Conservation (phyloP, 2,797 vertebrate genomes). For the Carduelis carduelis region DNA sequence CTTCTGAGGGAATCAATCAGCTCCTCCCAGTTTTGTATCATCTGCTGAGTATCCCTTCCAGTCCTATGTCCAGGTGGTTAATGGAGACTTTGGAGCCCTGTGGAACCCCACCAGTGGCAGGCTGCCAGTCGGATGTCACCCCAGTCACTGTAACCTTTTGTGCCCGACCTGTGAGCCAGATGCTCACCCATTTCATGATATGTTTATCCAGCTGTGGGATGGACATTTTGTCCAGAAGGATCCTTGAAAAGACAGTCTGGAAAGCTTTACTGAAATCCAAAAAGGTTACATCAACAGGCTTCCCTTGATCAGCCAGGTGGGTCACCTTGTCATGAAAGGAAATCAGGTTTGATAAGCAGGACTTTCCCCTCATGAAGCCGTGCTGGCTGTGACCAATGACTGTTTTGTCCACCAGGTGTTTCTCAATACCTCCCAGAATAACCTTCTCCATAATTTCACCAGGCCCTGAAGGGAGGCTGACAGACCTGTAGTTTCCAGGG, state of each 20-base stretch:
- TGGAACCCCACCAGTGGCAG: neutral
- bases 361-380: neutral
- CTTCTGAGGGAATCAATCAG: neutral
- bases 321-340: neutral
- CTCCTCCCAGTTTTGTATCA: neutral
- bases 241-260: neutral
- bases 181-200: too few relatives aligned
- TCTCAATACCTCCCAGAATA: neutral
- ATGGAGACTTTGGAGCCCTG: neutral
- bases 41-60: neutral
- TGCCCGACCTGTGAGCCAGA: neutral
- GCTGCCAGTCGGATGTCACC: neutral
- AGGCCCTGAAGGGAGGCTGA: neutral
- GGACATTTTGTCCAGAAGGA: neutral
- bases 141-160: too few relatives aligned
- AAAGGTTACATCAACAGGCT: neutral
- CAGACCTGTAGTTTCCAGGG: neutral
- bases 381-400: neutral
- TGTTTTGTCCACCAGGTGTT: neutral
- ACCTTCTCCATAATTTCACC: neutral
- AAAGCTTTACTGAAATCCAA: neutral
- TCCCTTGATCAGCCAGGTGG: neutral
- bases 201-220: neutral
- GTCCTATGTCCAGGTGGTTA: accelerated
- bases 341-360: neutral